Conservation (phyloP, 2,113 vertebrate species). For the Toxotes jaculatrix region DNA sequence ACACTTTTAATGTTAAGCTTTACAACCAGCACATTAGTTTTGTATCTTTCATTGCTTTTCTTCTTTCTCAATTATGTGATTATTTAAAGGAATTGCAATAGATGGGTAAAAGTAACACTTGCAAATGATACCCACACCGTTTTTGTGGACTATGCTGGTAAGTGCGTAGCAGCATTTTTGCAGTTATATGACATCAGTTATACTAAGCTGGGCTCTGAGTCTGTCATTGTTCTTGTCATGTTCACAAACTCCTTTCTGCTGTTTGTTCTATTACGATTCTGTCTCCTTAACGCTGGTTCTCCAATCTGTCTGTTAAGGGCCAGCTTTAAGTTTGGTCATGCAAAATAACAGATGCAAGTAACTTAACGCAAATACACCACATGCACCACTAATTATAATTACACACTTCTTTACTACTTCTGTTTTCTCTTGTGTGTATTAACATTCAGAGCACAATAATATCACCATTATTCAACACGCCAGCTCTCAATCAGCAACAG, state of each 20-base stretch:
- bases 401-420: background rate
- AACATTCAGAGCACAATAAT: background rate
- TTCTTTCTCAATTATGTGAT: background rate
- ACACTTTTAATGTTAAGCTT: background rate
- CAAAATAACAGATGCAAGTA: background rate
- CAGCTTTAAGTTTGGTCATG: background rate
- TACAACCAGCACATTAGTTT: background rate
- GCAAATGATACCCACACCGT: background rate
- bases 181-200: slow-evolving; percentile 3
- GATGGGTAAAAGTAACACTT: background rate
- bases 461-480: background rate
- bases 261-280: background rate
- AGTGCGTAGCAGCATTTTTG: background rate
- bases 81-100: slow-evolving; percentile 1
- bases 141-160: background rate
- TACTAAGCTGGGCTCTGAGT: background rate
- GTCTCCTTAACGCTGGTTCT: background rate
- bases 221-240: slow-evolving; percentile 21
- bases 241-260: slow-evolving; percentile 3
- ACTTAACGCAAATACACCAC: background rate
- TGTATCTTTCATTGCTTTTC: background rate
- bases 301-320: slow-evolving; percentile 13
- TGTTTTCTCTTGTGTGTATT: background rate
- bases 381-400: background rate
- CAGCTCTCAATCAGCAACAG: background rate